Conservation (phyloP, 2,113 vertebrate species). For the Eupsittula cactorum region DNA sequence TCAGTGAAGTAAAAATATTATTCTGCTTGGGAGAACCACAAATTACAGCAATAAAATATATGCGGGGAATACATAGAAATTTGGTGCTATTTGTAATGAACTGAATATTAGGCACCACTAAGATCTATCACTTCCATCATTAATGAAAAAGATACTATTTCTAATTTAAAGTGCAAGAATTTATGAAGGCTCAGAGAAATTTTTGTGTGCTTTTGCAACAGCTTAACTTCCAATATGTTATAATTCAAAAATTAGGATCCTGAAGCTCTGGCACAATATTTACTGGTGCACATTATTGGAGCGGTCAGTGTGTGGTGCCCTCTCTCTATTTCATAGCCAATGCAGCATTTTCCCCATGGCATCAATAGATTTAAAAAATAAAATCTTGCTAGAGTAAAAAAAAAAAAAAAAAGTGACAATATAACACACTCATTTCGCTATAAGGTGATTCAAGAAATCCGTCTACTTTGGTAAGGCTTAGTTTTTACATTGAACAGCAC, state of each 20-base stretch:
- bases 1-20: conserved; percentile 57
- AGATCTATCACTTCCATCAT: background rate
- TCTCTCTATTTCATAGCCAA: conserved; percentile 56
- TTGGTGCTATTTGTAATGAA: conserved; percentile 13
- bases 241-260: conserved; percentile 21
- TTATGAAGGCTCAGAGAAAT: conserved; percentile 9
- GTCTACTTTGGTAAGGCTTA: conserved; percentile 43
- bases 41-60: conserved; percentile 56
- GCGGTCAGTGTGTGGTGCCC: conserved; percentile 49
- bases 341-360: conserved; percentile 41
- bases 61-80: background rate
- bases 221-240: conserved; percentile 48
- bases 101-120: background rate
- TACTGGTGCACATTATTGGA: conserved; percentile 35
- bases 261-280: conserved; percentile 35
- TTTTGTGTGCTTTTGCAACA: conserved; percentile 42
- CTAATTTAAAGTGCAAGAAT: conserved; percentile 43
- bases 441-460: conserved; percentile 72
- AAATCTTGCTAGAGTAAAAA: background rate
- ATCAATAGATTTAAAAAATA: conserved; percentile 38
- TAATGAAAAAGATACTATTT: conserved; percentile 13
- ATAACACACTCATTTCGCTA: conserved; percentile 48
- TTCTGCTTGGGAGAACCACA: conserved; percentile 50
- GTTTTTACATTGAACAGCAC: conserved; percentile 58
- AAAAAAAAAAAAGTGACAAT: conserved; percentile 46